phyloP scores from a whole-genome alignment of 2,113 vertebrate species.

The Serilophus lunatus region DNA sequence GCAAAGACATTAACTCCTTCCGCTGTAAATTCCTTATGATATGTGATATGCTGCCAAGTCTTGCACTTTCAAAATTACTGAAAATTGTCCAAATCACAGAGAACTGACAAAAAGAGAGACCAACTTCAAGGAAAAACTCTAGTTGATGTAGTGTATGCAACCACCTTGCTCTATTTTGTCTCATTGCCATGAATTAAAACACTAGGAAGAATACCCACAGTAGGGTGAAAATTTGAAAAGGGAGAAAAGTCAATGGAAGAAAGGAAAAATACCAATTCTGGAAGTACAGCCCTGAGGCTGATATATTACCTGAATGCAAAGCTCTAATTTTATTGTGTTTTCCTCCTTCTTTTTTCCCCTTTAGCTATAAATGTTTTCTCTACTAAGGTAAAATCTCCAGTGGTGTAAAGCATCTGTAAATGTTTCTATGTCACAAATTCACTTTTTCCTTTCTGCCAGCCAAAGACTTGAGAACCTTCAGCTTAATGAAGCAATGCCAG shows the following conservation, averaged over 20 bases:
- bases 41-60: neutral
- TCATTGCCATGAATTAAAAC: neutral
- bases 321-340: neutral
- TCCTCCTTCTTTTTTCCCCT: neutral
- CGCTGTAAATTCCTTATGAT: neutral
- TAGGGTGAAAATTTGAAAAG: neutral
- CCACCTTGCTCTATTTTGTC: neutral
- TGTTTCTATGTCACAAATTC: neutral
- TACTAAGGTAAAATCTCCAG: neutral
- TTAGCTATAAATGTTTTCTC: neutral
- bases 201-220: neutral
- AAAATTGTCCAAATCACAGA: neutral
- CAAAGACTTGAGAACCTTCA: neutral
- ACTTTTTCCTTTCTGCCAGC: neutral
- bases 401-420: neutral
- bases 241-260: neutral
- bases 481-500: neutral
- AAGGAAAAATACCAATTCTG: neutral
- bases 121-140: neutral
- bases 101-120: neutral
- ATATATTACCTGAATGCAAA: neutral
- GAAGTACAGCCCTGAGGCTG: neutral
- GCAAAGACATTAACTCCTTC: neutral
- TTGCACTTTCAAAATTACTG: neutral
- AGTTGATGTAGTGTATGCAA: neutral